Percentiles rank a stretch among this genome's conserved stretches.
Evolutionary conservation across 2,888 invertebrate species (phyloP).

Genomic region (Trissolcus brochymenae): DNA sequence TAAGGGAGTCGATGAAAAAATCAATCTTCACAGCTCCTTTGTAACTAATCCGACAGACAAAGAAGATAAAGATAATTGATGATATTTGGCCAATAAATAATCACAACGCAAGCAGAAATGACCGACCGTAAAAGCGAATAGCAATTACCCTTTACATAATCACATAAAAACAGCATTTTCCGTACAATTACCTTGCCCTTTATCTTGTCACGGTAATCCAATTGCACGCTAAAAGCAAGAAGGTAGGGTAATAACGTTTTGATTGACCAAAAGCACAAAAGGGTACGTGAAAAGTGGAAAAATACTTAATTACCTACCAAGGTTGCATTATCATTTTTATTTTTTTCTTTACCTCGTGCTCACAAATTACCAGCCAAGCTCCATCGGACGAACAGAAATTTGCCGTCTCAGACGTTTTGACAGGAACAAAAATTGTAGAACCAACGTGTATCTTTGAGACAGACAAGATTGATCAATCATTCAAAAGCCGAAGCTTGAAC

Average conservation of each 20-base stretch:
- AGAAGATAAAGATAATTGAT: too few species aligned
- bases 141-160: conserved; percentile 18
- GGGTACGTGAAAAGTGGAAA: conserved; percentile 17
- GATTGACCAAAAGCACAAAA: conserved; percentile 24
- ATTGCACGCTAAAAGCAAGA: conserved; percentile 23
- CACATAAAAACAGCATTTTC: conserved; percentile 4
- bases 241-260: conserved; percentile 9
- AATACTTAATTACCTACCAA: conserved; percentile 17
- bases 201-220: conserved; percentile 28
- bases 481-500: too few species aligned
- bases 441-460: too few species aligned
- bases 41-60: too few species aligned
- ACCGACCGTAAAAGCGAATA: conserved; percentile 10
- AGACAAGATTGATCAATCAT: too few species aligned
- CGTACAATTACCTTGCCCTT: conserved; percentile 19
- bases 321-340: conserved; percentile 15
- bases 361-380: too few species aligned
- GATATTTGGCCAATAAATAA: conserved; percentile 13
- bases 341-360: conserved; percentile 7
- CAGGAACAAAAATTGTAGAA: too few species aligned
- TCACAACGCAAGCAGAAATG: conserved; percentile 4
- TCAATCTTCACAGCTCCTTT: too few species aligned
- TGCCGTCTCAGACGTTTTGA: too few species aligned
- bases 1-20: too few species aligned
- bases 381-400: too few species aligned